These are phyloP conservation scores for Lepidothrix coronata DNA, from an alignment of 2,113 vertebrate genomes.

Conservation along the genomic window DNA sequence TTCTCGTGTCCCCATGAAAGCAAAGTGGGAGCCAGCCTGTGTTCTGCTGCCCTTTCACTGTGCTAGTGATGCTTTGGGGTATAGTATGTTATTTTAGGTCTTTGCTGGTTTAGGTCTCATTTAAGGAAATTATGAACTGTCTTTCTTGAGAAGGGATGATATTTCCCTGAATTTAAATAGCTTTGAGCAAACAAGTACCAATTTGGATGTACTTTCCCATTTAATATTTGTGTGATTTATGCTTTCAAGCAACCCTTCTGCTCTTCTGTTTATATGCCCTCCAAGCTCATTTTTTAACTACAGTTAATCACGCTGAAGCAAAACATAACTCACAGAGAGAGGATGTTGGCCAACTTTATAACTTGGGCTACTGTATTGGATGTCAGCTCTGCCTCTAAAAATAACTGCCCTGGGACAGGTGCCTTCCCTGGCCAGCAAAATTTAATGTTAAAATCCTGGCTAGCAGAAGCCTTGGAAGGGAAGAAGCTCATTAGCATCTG, in stretches of 20 bases:
- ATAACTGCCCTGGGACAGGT: slow-evolving; percentile 37
- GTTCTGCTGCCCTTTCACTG: background rate
- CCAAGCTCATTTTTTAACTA: slow-evolving; percentile 58
- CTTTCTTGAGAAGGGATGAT: slow-evolving; percentile 12
- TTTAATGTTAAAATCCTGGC: slow-evolving; percentile 11
- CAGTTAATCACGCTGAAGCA: slow-evolving; percentile 55
- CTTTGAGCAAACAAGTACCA: slow-evolving; percentile 62
- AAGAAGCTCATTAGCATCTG: background rate
- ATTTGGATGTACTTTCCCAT: slow-evolving; percentile 38
- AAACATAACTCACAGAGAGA: slow-evolving; percentile 2
- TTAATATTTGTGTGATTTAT: slow-evolving; percentile 56
- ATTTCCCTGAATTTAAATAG: slow-evolving; percentile 33
- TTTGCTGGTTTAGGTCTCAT: background rate
- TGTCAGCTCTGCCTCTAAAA: slow-evolving; percentile 26
- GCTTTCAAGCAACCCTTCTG: slow-evolving; percentile 39
- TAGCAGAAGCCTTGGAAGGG: background rate
- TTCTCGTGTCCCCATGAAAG: background rate
- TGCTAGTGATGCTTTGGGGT: background rate
- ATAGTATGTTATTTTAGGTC: background rate
- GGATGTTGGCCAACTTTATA: slow-evolving; percentile 19
- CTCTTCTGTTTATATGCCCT: slow-evolving; percentile 37
- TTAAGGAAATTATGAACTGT: background rate
- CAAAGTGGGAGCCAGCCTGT: background rate
- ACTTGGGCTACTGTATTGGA: slow-evolving; percentile 8
- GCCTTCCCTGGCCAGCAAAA: slow-evolving; percentile 30